Base-by-base conservation (phyloP, 2,113 vertebrate genomes). In the Epinephelus fuscoguttatus region DNA sequence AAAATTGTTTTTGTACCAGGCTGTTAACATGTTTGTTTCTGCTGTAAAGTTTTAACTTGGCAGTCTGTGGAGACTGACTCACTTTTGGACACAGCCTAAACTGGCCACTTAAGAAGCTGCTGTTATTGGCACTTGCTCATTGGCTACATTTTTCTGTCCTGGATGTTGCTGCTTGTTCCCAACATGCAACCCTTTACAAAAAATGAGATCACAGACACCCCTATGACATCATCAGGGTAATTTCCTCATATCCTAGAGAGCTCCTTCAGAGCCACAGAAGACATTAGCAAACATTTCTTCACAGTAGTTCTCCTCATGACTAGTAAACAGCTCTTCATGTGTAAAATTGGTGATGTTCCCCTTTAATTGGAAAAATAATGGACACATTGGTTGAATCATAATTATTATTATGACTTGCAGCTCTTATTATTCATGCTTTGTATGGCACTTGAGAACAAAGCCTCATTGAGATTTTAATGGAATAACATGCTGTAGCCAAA, bases 401-500 rank as follows among this genome's bases (percentile, higher is more conserved):
- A n/a, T 57, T 21, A 45, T 33, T 45, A 45, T 45, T 53, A 56
- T n/a, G n/a, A n/a, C 64, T 62, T 72, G 33, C 27, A 53, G 42
- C 15, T 21, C 5, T 68, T 53, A 37, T 55, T 25, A 70, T 77
- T 45, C 8, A 11, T 55, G 19, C 6, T 61, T 47, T 49, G 10
- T 9, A 14, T 68, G 57, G 30, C 25, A 68, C 55, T 75, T 49
- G 23, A 75, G 40, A 72, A 30, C 49, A 52, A 63, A 1, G 27
- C 33, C 17, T 50, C 40, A 59, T 66, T 73, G 47, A 64, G 23
- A 62, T 63, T 67, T 75, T n/a, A 61, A 33, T 76, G 17, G 2
- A 76, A 45, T 6, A 40, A 23, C 59, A 77, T 17, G 27, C 37
- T 61, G 57, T 21, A 42, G 37, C 60, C 67, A 67, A 70, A 78